These are phyloP conservation scores for Athetis lepigone DNA, from an alignment of 2,888 invertebrate genomes.

Conservation along the genomic window DNA sequence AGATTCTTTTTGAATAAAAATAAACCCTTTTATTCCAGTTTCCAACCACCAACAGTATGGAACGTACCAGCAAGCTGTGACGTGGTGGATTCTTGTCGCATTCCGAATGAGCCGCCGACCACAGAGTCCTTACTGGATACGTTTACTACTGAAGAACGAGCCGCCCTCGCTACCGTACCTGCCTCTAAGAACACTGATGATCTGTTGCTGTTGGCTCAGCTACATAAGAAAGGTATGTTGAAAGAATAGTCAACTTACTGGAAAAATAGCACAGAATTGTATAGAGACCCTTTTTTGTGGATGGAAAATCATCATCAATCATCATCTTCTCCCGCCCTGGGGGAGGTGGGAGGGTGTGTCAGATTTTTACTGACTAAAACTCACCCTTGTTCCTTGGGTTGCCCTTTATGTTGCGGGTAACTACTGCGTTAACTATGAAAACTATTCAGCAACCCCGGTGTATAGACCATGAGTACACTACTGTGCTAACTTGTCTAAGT, in stretches of 20 bases:
- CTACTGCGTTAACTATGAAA: too few species aligned
- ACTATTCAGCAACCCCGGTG: too few species aligned
- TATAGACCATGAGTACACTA: too few species aligned
- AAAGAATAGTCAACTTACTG: background rate
- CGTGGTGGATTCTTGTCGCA: conserved; percentile 74
- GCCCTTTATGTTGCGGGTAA: too few species aligned
- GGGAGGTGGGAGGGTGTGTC: too few species aligned
- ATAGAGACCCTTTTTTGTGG: too few species aligned
- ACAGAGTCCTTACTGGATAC: conserved; percentile 89
- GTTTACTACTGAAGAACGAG: conserved; percentile 92
- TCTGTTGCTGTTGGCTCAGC: conserved; percentile 92
- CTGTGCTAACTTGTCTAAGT: too few species aligned
- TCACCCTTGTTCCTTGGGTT: too few species aligned
- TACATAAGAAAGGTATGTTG: conserved; percentile 89
- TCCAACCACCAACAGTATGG: conserved; percentile 88
- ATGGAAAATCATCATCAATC: too few species aligned
- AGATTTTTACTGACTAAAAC: too few species aligned
- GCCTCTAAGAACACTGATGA: conserved; percentile 95
- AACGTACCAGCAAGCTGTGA: conserved; percentile 80
- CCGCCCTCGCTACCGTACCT: conserved; percentile 93
- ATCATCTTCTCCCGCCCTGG: too few species aligned
- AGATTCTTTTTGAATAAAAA: too few species aligned
- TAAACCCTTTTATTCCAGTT: conserved; percentile 68
- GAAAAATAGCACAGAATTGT: background rate
- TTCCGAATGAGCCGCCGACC: conserved; percentile 70